Evolutionary conservation across 1,140 invertebrate species (phyloP), one percentile per base, ranked within the genome.

Genomic region (Tetraneura akinire): DNA sequence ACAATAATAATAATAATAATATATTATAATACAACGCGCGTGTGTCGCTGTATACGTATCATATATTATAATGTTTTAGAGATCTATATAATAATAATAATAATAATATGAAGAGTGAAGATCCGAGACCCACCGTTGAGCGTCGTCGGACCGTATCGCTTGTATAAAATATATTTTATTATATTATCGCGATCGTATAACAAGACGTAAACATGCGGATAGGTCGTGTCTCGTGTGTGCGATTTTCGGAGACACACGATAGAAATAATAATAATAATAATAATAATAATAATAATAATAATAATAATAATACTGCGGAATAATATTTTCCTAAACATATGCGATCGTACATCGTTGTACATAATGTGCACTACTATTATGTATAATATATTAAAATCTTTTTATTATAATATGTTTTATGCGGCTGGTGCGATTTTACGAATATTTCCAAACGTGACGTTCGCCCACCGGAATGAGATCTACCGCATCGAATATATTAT

Each of bases 201-300:
- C 73, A 76, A 76, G 73, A 76, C 73, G 73, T 76, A 76, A 76
- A 76, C 73, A 76, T 76, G 29, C 32, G 70, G 11, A 42, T 45
- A 16, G 10, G 53, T 26, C 32, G n/a, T n/a, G n/a, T n/a, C n/a
- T n/a, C 9, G 9, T 5, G n/a, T 3, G 42, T 18, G 47, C 47
- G 16, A 23, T 14, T 9, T 23, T 53, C 14, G 49, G 4, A 9
- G 45, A 68, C 66, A 49, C 23, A 70, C 18, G 21, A 37, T n/a
- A n/a, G n/a, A n/a, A n/a, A 37, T 4, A 37, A 37, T 37, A 37
- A 68, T 37, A 66, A 62, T 57, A 32, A 42, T 21, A 70, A n/a
- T 11, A 53, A 37, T 4, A 37, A 37, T 37, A 37, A 68, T 37
- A 66, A 62, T 57, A 32, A 37, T 4, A 37, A 37, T 37, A 37